These are phyloP conservation scores for Nerophis ophidion DNA, from an alignment of 2,113 vertebrate genomes.

Conservation along the genomic window DNA sequence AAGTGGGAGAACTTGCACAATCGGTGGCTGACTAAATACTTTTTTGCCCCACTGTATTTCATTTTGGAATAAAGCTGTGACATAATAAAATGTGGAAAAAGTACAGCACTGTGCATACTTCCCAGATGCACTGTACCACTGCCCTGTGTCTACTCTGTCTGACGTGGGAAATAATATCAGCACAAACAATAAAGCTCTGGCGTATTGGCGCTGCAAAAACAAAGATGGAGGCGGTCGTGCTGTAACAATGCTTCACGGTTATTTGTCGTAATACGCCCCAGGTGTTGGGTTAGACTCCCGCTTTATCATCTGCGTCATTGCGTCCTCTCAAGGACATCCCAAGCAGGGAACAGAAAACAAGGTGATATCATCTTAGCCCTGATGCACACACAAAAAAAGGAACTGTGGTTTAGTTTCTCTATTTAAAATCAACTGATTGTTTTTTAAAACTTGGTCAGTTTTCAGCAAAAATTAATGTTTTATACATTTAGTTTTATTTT, in stretches of 20 bases:
- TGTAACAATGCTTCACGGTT: slow-evolving; percentile 15
- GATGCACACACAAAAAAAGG: slow-evolving; percentile 24
- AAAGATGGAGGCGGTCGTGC: slow-evolving; percentile 30
- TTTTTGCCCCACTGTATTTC: no score
- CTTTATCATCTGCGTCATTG: slow-evolving; percentile 35
- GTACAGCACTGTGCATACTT: no score
- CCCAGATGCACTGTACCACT: slow-evolving; percentile 6
- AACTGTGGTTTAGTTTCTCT: no score
- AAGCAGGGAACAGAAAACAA: slow-evolving; percentile 23
- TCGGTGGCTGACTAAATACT: no score
- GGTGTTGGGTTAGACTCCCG: slow-evolving; percentile 28
- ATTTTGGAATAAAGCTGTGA: no score
- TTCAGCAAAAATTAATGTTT: no score
- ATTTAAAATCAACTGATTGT: no score
- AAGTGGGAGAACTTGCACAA: no score
- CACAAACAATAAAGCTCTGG: slow-evolving; percentile 12
- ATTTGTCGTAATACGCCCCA: slow-evolving; percentile 35
- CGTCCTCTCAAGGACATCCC: slow-evolving; percentile 37
- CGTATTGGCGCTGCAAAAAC: slow-evolving; percentile 25
- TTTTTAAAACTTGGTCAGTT: no score
- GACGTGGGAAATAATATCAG: slow-evolving; percentile 29
- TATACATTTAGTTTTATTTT: no score
- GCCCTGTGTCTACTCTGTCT: slow-evolving; percentile 16
- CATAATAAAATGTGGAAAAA: no score
- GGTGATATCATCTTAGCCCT: slow-evolving; percentile 28